Evolutionary conservation across 2,888 invertebrate genomes (phyloP), one percentile per base, ranked within the genome.

Genomic region (Ennomos fuscantarius): DNA sequence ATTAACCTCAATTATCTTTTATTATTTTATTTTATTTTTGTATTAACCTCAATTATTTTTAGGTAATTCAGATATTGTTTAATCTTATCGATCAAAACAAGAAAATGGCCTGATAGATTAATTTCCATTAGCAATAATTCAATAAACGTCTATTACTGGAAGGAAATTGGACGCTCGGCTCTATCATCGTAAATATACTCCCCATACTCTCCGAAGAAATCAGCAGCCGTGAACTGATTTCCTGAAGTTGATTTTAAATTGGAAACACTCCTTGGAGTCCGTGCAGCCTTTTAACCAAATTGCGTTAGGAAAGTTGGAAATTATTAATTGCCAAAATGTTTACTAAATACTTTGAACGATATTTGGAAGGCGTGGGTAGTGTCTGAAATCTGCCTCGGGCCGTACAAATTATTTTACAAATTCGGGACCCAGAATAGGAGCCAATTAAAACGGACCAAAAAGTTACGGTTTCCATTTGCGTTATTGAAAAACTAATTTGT

Each of bases 151-250:
- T 74, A 69, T 70, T 77, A 77, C 76, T 74, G 78, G 79, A 76
- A 78, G 86, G 84, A 85, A 84, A 85, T 85, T 82, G 82, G 77
- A 82, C 70, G 79, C 82, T 78, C 77, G 83, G 81, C 78, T 84
- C 81, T 72, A 82, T 84, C 79, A 81, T 74, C 78, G 78, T 82
- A 79, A 82, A 63, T 63, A 81, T 79, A 79, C 78, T 77, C 65
- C 66, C 65, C 64, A 64, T 67, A 69, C 64, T 63, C 70, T 74
- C 53, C 70, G 64, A 72, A 72, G 72, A 69, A 77, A 74, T 73
- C 79, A 78, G 76, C 75, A 72, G 69, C 58, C 65, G 70, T 69
- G 67, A 73, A 76, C 73, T 73, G 67, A 77, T 77, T 77, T 70
- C 68, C 59, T 60, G 41, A 24, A 46, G 53, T 44, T 52, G 47